Evolutionary conservation across 2,113 vertebrate species (phyloP).

Genomic region (Heterotilapia buettikoferi): DNA sequence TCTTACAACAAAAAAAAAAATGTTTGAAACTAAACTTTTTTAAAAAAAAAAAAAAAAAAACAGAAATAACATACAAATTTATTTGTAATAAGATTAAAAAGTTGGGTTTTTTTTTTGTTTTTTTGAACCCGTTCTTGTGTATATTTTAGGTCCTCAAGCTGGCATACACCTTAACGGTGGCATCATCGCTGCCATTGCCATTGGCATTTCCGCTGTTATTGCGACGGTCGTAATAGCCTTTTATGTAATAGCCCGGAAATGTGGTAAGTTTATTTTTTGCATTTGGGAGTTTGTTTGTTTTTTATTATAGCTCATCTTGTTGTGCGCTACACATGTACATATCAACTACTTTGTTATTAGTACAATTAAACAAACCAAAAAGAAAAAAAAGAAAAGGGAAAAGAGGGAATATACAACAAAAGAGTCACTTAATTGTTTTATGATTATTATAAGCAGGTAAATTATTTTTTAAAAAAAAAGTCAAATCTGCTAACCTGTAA

Average conservation of each 20-base stretch:
- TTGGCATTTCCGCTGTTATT: background rate
- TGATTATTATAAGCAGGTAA: no score
- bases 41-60: no score
- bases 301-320: background rate
- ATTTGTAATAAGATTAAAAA: background rate
- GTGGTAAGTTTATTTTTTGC: background rate
- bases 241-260: background rate
- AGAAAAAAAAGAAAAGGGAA: no score
- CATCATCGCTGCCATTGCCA: background rate
- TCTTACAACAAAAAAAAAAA: no score
- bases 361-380: no score
- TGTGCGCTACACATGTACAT: background rate
- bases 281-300: background rate
- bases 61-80: background rate
- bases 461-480: no score
- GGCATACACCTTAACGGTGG: background rate
- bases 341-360: background rate
- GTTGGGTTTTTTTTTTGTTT: no score
- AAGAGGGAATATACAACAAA: no score
- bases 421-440: no score
- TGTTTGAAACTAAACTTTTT: no score
- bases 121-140: background rate
- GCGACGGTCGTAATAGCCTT: accelerated
- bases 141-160: background rate
- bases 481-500: no score